Conservation (phyloP, 2,888 invertebrate species). For the Calameuta filiformis region DNA sequence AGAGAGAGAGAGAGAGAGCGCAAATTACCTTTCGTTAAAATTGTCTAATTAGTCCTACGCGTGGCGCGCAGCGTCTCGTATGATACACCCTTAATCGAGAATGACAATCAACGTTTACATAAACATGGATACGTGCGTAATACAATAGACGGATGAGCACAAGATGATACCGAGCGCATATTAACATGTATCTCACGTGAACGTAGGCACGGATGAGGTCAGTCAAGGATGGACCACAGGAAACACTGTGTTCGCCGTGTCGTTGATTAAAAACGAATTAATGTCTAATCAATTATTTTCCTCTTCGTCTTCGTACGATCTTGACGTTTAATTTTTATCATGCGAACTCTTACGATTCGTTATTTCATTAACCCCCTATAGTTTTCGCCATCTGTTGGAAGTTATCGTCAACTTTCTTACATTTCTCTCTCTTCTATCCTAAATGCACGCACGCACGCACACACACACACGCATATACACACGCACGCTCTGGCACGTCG, state of each 20-base stretch:
- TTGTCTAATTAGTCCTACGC: not conserved
- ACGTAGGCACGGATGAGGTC: not conserved
- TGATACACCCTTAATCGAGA: not conserved
- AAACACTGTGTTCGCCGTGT: not conserved
- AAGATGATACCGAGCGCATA: not conserved
- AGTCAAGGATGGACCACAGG: not conserved
- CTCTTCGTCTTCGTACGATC: not conserved
- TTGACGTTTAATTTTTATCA: not conserved
- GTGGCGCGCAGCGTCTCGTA: not conserved
- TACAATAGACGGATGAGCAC: not conserved
- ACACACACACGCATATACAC: not conserved
- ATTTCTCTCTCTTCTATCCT: not conserved
- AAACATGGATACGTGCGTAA: not conserved
- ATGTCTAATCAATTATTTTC: conserved; percentile 1
- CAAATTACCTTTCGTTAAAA: not conserved
- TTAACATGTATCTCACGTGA: not conserved
- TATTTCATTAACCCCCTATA: not conserved
- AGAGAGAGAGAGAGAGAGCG: not conserved
- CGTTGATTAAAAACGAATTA: not conserved
- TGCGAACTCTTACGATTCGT: not conserved
- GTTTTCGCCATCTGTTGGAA: not conserved
- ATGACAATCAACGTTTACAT: not conserved
- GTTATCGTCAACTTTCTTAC: not conserved
- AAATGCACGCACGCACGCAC: not conserved
- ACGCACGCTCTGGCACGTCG: not conserved